Evolutionary conservation across 1,140 invertebrate genomes (phyloP), one percentile per base, ranked within the genome.

Genomic region (Leucophenga varia): DNA sequence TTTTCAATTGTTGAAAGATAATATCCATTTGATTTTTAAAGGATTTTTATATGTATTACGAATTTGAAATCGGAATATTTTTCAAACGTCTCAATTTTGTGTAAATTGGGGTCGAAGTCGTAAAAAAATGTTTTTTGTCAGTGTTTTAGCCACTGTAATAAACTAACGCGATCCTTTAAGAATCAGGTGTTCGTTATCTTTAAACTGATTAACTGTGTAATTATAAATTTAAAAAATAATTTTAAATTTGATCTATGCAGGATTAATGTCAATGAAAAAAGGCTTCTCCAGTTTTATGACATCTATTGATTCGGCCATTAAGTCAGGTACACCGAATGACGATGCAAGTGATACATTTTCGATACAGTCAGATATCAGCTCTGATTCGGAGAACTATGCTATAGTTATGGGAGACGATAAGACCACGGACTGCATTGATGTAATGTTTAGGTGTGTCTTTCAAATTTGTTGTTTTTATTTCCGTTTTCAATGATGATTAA

Each of bases 221-320:
- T 38, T 13, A n/a, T n/a, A n/a, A n/a, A n/a, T n/a, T n/a, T n/a
- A n/a, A n/a, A n/a, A n/a, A n/a, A 22, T 28, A 2, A 22, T n/a
- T 28, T 35, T n/a, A 20, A 14, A 20, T 21, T 46, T 13, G 4
- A 36, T 50, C 14, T n/a, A n/a, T n/a, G n/a, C 48, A 77, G 85
- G 86, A 31, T 75, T 89, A 12, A 81, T 83, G 3, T 87, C 85
- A 4, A 84, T 91, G 84, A 88, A 87, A 52, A 89, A 89, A 69
- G 88, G 88, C 4, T 82, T 91, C 47, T 85, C 81, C 18, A 89
- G 83, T 55, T 80, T 91, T 17, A 89, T 90, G 80, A 88, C 87
- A 28, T 89, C 87, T 5, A 82, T 91, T 37, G 89, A 92, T 75
- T 88, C 86, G 13, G 87, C 87, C 3, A 71, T 91, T 18, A 85